Conservation (phyloP, 1,140 invertebrate species). For the Samia ricini region DNA sequence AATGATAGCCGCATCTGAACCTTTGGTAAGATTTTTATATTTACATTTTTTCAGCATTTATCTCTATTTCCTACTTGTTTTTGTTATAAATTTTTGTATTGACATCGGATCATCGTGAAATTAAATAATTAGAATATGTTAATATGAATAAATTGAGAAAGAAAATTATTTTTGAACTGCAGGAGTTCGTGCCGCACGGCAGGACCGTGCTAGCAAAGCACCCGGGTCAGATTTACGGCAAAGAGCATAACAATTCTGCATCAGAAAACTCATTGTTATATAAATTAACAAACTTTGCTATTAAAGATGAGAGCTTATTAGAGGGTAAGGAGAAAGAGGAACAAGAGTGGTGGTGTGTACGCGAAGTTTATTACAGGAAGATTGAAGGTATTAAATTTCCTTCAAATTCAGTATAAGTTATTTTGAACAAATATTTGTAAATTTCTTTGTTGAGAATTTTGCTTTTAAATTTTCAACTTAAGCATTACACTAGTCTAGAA, state of each 20-base stretch:
- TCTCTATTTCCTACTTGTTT: not conserved
- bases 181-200: conserved; percentile 94
- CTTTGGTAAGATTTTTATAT: conserved; percentile 80
- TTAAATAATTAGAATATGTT: not conserved
- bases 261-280: conserved; percentile 82
- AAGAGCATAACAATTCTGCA: conserved; percentile 54
- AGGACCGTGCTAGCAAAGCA: conserved; percentile 87
- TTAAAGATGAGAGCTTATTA: conserved; percentile 79
- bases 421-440: too few species aligned
- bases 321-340: conserved; percentile 54
- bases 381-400: conserved; percentile 37
- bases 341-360: conserved; percentile 85
- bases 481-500: too few species aligned
- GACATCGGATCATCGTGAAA: too few species aligned
- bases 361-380: conserved; percentile 75
- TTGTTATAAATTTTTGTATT: too few species aligned
- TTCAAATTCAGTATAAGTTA: not conserved
- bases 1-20: conserved; percentile 90
- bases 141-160: not conserved
- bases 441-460: too few species aligned
- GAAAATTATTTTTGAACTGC: conserved; percentile 21
- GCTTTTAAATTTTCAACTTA: too few species aligned
- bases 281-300: conserved; percentile 85
- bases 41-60: not conserved
- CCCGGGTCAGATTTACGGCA: conserved; percentile 81